phyloP scores from a whole-genome alignment of 2,113 vertebrate species.

The Synodontis membranacea region DNA sequence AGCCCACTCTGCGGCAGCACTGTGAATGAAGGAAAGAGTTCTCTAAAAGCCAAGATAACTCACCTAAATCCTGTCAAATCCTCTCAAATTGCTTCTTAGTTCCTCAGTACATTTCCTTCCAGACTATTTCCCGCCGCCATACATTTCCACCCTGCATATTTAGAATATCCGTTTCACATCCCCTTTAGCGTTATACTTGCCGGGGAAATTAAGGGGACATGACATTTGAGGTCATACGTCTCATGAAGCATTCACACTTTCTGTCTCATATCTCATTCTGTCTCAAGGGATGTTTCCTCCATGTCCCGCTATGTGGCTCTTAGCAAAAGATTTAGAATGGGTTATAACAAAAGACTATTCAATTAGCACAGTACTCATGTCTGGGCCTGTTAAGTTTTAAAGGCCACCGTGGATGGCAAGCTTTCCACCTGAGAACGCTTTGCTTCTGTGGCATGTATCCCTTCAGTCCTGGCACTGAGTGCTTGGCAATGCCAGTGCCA shows the following conservation, averaged over 20 bases:
- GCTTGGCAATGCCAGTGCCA: constrained; percentile 34
- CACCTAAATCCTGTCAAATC: constrained; percentile 46
- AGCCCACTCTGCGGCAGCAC: constrained; percentile 2
- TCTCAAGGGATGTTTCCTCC: not conserved
- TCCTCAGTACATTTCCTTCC: constrained; percentile 28
- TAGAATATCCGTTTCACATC: not conserved
- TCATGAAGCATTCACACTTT: not conserved
- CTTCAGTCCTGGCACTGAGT: constrained; percentile 32
- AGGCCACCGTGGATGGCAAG: constrained; percentile 31
- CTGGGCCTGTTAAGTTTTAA: constrained; percentile 13
- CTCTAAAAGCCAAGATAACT: constrained; percentile 29
- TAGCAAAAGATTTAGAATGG: not conserved
- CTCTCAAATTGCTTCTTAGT: constrained; percentile 40
- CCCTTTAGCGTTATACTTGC: not conserved
- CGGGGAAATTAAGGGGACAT: not conserved
- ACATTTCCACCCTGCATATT: constrained; percentile 10
- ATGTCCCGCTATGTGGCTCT: not conserved
- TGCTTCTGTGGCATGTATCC: constrained; percentile 33
- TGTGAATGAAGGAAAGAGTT: constrained; percentile 21
- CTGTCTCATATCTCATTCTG: not conserved
- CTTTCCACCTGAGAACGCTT: constrained; percentile 30
- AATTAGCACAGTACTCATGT: not conserved
- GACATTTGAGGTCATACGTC: not conserved
- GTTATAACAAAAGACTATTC: constrained; percentile 12
- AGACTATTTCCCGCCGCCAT: constrained; percentile 23